phyloP scores from a whole-genome alignment of 2,888 invertebrate species.

The Drepana falcataria region DNA sequence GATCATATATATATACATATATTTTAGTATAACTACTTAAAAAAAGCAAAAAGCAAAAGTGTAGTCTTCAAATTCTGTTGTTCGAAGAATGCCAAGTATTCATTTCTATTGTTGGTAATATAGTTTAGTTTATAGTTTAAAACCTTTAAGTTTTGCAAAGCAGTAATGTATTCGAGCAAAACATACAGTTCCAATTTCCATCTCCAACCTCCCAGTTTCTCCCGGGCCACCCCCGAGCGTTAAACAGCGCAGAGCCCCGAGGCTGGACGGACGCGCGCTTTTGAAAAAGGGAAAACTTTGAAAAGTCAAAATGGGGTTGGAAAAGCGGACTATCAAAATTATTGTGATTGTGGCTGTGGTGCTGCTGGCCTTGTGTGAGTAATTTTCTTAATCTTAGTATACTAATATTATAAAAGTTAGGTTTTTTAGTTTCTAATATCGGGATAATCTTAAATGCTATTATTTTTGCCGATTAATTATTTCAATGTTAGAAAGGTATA shows the following conservation, averaged over 20 bases:
- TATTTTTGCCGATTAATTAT: no score
- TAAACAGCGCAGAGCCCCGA: slow-evolving; percentile 5
- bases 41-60: no score
- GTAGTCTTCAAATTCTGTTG: no score
- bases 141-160: not conserved
- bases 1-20: no score
- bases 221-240: slow-evolving; percentile 1
- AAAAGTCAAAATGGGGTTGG: slow-evolving; percentile 48
- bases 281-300: not conserved
- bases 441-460: no score
- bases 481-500: no score
- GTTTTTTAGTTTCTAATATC: no score
- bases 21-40: no score
- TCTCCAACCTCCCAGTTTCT: slow-evolving; percentile 11
- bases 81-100: no score
- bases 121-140: no score
- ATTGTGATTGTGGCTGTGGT: slow-evolving; percentile 50
- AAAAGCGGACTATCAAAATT: slow-evolving; percentile 63
- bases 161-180: slow-evolving; percentile 37
- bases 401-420: no score
- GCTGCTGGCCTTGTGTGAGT: slow-evolving; percentile 58
- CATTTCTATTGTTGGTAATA: no score
- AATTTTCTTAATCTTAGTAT: slow-evolving; percentile 1
- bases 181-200: slow-evolving; percentile 8
- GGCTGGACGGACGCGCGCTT: slow-evolving; percentile 12